A percentile compares a stretch with the other conserved stretches of the same genome.
Conservation (phyloP, 2,888 invertebrate genomes). For the Eulithis testata region DNA sequence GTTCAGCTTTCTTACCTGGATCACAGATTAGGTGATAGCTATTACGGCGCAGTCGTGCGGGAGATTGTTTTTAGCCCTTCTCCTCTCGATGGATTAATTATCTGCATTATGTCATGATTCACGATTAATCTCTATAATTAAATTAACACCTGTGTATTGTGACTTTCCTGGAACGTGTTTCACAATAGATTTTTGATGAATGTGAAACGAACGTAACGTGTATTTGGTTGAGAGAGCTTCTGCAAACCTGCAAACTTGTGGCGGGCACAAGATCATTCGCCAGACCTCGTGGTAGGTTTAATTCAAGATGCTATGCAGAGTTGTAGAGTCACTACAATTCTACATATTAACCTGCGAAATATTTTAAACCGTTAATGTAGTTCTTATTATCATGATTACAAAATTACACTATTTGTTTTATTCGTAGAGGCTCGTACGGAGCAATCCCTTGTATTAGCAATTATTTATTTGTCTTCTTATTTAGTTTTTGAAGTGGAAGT, state of each 20-base stretch:
- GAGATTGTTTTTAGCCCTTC: conserved; percentile 40
- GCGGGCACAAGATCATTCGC: neutral
- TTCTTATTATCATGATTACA: no score
- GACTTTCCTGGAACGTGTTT: conserved; percentile 30
- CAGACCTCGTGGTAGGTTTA: neutral
- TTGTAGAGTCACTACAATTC: no score
- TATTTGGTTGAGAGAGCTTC: neutral
- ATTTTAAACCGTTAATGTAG: no score
- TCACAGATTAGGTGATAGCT: conserved; percentile 20
- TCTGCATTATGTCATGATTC: conserved; percentile 33
- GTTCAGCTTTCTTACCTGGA: conserved; percentile 58
- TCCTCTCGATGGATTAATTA: conserved; percentile 43
- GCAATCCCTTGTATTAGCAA: no score
- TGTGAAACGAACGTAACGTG: neutral
- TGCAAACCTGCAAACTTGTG: neutral
- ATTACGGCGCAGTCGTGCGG: conserved; percentile 29
- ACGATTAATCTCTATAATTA: conserved; percentile 35
- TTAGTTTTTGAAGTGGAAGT: no score
- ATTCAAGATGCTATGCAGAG: neutral
- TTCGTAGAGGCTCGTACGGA: no score
- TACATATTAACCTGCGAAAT: no score
- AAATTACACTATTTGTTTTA: no score
- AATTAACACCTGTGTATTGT: conserved; percentile 37
- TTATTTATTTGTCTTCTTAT: no score
- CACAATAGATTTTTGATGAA: conserved; percentile 11